Conservation (phyloP, 2,113 vertebrate species). For the Otolemur garnettii region DNA sequence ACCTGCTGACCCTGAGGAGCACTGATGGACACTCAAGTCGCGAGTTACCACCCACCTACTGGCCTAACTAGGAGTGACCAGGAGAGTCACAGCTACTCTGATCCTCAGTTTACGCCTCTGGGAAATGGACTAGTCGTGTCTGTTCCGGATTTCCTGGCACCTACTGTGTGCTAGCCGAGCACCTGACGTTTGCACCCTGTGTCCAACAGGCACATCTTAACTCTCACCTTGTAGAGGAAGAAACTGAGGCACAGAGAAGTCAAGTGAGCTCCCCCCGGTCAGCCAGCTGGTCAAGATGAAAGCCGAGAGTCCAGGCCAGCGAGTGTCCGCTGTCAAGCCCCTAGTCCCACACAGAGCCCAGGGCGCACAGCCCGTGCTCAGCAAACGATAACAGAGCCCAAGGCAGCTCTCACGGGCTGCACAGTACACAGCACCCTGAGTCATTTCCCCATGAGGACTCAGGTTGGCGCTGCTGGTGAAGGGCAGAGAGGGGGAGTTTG, state of each 20-base stretch:
- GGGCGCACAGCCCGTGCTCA: neutral
- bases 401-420: fast-evolving
- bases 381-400: fast-evolving
- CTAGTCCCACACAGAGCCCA: fast-evolving
- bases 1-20: neutral
- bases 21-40: neutral
- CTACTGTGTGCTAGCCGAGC: neutral
- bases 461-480: fast-evolving
- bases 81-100: neutral
- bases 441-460: fast-evolving
- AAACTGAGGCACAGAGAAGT: neutral
- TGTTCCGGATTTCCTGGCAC: neutral
- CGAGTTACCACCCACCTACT: neutral
- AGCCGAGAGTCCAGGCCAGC: neutral
- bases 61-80: fast-evolving
- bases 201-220: neutral
- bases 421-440: fast-evolving
- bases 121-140: neutral
- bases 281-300: neutral
- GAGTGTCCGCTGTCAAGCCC: neutral
- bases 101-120: neutral
- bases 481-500: fast-evolving
- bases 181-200: fast-evolving
- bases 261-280: neutral
- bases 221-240: neutral